These are phyloP conservation scores for Whitmania pigra DNA, from an alignment of 1,140 invertebrate genomes.

Conservation along the genomic window DNA sequence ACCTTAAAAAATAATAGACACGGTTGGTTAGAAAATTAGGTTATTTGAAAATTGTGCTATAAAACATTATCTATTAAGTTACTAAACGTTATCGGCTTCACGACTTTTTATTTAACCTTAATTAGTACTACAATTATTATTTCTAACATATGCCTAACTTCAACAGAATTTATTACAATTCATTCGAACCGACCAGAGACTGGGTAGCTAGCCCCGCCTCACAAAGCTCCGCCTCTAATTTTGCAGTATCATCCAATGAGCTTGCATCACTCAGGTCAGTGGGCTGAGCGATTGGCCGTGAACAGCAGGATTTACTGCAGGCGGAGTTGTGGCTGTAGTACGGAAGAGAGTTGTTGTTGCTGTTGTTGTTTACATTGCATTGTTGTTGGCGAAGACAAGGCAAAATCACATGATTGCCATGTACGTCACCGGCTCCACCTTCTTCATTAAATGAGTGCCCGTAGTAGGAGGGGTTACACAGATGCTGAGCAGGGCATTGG, in stretches of 20 bases:
- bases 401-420: neutral
- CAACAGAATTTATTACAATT: neutral
- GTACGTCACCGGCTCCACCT: neutral
- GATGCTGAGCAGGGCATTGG: neutral
- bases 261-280: neutral
- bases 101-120: too few species aligned
- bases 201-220: conserved; percentile 1
- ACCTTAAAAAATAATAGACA: neutral
- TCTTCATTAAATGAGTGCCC: neutral
- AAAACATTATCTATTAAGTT: too few species aligned
- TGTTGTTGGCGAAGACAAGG: neutral
- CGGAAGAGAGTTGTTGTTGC: conserved; percentile 2
- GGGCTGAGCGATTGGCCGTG: neutral
- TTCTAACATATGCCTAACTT: too few species aligned
- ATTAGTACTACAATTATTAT: too few species aligned
- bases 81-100: too few species aligned
- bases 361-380: conserved; percentile 3
- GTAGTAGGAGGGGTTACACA: neutral
- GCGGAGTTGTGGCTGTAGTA: neutral
- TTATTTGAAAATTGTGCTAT: too few species aligned
- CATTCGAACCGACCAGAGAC: conserved; percentile 7
- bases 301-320: neutral
- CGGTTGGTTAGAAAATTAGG: neutral
- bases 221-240: neutral
- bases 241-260: too few species aligned